Base-by-base conservation (phyloP, 2,888 invertebrate genomes). In the Dicranocentrus wangi region DNA sequence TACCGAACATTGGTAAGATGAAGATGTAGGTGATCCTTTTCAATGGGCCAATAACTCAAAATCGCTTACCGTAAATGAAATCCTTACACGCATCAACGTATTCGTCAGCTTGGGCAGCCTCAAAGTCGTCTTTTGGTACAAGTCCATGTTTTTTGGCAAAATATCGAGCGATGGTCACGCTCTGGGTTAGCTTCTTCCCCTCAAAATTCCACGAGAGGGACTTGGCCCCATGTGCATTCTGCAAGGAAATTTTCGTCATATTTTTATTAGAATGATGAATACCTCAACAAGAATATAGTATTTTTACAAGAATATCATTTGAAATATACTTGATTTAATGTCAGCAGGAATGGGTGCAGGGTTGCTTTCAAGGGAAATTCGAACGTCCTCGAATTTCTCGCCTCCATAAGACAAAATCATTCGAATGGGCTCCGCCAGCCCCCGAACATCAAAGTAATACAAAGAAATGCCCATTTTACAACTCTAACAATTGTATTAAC, bases 121-220 rank as follows among this genome's bases (percentile, higher is more conserved):
- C 91, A 25, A 90, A 90, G 85, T 91, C 91, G 85, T 90, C 89
- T 85, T 89, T 89, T 15, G 92, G 92, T n/a, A 89, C 88, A 71
- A 92, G 88, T 10, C 90, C 90, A 86, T 90, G 89, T 85, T 91
- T 88, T 75, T 89, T 88, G 0, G 91, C 92, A 78, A 92, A 87
- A 88, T 90, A 91, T 86, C 91, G 88, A 7, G 90, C 90, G 66
- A 92, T 90, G n/a, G 92, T 91, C 85, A 90, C 90, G 82, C 91
- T 91, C 85, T 92, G 91, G 28, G 90, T 89, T 32, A 91, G 89
- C 15, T 32, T 60, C 70, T 88, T 88, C 13, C 91, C 92, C 85
- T 92, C 91, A 77, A 91, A n/a, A 89, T 87, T 92, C 91, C 86
- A 92, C 87, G 15, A 91, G 23, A 1, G 92, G 92, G 53, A 92